These are phyloP conservation scores for Ranitomeya variabilis DNA, from an alignment of 2,113 vertebrate species.

Conservation along the genomic window DNA sequence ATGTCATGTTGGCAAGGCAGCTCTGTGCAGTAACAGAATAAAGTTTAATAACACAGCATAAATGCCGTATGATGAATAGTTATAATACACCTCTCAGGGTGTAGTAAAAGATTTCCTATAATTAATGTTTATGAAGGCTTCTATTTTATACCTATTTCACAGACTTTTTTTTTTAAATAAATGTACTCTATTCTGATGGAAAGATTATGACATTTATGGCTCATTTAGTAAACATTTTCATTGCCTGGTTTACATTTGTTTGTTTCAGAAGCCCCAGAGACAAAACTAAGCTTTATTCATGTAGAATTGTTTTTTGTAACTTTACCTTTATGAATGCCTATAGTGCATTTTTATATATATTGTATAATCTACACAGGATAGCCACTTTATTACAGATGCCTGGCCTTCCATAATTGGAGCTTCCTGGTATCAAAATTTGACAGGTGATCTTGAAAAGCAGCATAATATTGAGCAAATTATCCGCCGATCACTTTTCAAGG, in stretches of 20 bases:
- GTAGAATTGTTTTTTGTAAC: neutral
- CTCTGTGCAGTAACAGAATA: neutral
- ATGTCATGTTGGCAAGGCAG: neutral
- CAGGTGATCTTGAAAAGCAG: too few relatives aligned
- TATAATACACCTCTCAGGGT: neutral
- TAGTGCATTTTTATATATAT: too few relatives aligned
- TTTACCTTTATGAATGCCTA: neutral
- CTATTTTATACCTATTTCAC: neutral
- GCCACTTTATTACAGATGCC: too few relatives aligned
- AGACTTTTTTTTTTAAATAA: neutral
- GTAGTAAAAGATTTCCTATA: neutral
- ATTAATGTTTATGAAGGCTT: slow-evolving; percentile 20
- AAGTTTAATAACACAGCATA: slow-evolving; percentile 6
- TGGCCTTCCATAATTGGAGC: too few relatives aligned
- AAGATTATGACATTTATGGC: neutral
- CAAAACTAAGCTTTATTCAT: neutral
- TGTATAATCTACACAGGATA: too few relatives aligned
- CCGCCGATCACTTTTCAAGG: too few relatives aligned
- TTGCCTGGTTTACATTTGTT: neutral
- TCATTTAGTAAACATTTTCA: neutral
- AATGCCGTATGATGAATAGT: neutral
- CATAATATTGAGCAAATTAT: too few relatives aligned
- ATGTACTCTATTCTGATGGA: neutral
- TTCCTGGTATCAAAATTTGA: too few relatives aligned
- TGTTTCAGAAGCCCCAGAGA: neutral